Percentiles rank a stretch among this genome's conserved stretches.
Conservation (phyloP, 2,888 invertebrate species). For the Microctonus hyperodae region DNA sequence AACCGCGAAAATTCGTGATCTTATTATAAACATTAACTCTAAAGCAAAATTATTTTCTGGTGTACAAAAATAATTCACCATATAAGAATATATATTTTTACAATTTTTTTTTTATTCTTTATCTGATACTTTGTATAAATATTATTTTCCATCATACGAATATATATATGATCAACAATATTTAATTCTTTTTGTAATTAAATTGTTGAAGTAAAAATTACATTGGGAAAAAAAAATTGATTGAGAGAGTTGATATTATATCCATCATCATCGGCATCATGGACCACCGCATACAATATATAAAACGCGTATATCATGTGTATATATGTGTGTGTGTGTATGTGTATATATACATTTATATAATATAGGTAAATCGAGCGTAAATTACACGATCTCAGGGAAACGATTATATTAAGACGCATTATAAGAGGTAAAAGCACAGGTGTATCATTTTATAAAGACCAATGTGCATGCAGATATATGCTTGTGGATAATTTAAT, state of each 20-base stretch:
- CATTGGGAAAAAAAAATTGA: not conserved
- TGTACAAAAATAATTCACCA: not conserved
- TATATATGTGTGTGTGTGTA: not conserved
- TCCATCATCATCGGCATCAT: no score
- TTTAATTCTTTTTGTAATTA: not conserved
- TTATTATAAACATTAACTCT: conserved; percentile 44
- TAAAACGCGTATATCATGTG: not conserved
- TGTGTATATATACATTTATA: not conserved
- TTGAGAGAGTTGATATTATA: not conserved
- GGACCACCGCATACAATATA: not conserved
- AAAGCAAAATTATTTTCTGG: not conserved
- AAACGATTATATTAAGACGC: not conserved
- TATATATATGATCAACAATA: not conserved
- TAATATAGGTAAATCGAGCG: not conserved
- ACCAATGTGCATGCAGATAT: not conserved
- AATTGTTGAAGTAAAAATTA: not conserved
- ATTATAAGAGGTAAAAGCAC: not conserved
- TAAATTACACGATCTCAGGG: not conserved
- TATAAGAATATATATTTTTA: not conserved
- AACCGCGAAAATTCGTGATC: conserved; percentile 62
- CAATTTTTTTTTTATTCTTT: not conserved
- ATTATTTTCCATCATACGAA: no score
- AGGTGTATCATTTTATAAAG: not conserved
- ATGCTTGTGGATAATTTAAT: not conserved
- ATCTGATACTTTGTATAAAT: no score